Conservation (phyloP, 2,888 invertebrate species). For the Plusia festucae region DNA sequence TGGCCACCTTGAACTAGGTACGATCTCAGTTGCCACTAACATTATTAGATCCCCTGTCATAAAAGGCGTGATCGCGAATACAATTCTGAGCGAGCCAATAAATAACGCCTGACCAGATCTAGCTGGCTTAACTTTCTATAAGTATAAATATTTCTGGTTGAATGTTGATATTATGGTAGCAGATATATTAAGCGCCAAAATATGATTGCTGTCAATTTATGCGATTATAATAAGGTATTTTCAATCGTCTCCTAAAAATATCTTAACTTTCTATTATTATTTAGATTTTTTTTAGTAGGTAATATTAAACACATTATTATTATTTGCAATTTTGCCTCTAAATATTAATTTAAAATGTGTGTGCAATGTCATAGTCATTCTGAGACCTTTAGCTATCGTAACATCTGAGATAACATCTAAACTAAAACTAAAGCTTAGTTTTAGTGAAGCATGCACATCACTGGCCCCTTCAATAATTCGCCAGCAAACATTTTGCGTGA, state of each 20-base stretch:
- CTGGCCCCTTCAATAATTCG: conserved; percentile 70
- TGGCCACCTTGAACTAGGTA: not conserved
- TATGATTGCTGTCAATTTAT: not conserved
- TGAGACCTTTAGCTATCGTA: too few species aligned
- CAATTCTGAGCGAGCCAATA: not conserved
- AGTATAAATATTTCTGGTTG: not conserved
- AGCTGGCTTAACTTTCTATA: not conserved
- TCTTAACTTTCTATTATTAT: too few species aligned
- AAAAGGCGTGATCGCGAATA: conserved; percentile 5
- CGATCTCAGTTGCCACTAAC: not conserved
- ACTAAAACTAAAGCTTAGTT: not conserved
- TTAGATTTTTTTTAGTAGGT: too few species aligned
- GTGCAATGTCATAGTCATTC: too few species aligned
- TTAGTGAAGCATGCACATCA: conserved; percentile 42
- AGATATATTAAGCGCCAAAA: not conserved
- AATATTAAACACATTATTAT: too few species aligned
- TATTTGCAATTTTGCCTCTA: too few species aligned
- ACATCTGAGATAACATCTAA: not conserved
- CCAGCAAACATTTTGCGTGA: conserved; percentile 65
- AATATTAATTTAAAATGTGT: too few species aligned
- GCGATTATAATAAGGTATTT: not conserved
- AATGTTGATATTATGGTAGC: not conserved
- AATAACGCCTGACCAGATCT: conserved; percentile 4
- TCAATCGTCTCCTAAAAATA: too few species aligned
- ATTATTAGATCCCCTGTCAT: conserved; percentile 7